Evolutionary conservation across 2,113 vertebrate genomes (phyloP).

Genomic region (Lota lota): DNA sequence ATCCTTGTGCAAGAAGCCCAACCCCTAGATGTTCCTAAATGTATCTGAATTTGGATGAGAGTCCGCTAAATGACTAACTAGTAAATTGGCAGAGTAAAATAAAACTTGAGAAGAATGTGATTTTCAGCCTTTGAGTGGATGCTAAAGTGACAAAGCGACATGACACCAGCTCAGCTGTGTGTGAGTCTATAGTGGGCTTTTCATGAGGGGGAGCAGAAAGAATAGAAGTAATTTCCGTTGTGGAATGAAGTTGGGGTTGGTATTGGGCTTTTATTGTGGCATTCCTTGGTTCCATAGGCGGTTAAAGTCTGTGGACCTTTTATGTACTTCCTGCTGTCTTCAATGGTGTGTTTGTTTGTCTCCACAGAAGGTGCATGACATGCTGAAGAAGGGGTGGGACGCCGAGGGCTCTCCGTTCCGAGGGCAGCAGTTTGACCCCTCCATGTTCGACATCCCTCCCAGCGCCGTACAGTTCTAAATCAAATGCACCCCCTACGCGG

Average conservation of each 20-base stretch:
- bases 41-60: no score
- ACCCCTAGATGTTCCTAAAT: no score
- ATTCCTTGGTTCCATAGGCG: not conserved
- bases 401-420: conserved; percentile 93
- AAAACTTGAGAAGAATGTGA: no score
- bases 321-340: not conserved
- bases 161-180: not conserved
- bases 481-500: not conserved
- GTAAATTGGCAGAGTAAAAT: no score
- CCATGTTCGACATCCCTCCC: conserved; percentile 94
- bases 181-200: not conserved
- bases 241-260: not conserved
- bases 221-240: not conserved
- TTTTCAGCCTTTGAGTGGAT: no score
- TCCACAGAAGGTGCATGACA: conserved; percentile 92
- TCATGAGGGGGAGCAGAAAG: not conserved
- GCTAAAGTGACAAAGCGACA: no score
- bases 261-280: not conserved
- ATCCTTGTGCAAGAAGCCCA: no score
- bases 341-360: conserved; percentile 19
- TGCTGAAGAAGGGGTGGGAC: conserved; percentile 98
- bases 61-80: no score
- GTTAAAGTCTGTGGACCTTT: not conserved
- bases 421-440: conserved; percentile 92
- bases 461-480: conserved; percentile 92